A percentile compares a stretch with the other conserved stretches of the same genome.
Evolutionary conservation across 2,113 vertebrate genomes (phyloP).

Genomic region (Hydropotes inermis): DNA sequence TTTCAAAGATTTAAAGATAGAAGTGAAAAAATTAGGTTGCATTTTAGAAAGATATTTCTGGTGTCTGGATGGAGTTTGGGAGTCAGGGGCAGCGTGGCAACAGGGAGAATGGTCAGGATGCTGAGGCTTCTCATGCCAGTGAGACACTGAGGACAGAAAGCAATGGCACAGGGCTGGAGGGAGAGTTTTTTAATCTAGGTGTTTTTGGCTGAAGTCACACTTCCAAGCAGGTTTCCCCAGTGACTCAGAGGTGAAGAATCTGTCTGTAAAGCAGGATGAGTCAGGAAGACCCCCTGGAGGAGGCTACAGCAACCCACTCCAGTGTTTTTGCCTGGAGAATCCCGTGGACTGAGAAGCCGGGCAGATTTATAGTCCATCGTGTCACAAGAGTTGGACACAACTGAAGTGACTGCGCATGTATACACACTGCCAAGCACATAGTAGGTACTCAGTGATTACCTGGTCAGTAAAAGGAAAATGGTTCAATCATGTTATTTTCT

Average conservation of each 20-base stretch:
- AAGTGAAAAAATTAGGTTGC: neutral
- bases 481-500: neutral
- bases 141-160: neutral
- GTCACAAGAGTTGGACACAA: neutral
- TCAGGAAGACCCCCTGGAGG: neutral
- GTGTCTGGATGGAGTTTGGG: neutral
- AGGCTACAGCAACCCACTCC: neutral
- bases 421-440: neutral
- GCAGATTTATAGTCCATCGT: neutral
- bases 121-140: neutral
- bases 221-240: neutral
- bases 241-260: neutral
- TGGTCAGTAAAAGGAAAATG: neutral
- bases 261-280: neutral
- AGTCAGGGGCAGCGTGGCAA: neutral
- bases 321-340: neutral
- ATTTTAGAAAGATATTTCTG: neutral
- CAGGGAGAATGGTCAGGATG: neutral
- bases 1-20: neutral
- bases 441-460: neutral
- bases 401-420: neutral
- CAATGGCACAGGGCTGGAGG: fast-evolving
- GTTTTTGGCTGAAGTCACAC: neutral
- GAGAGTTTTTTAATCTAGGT: neutral
- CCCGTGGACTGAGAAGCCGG: neutral